phyloP scores from a whole-genome alignment of 2,797 vertebrate genomes.

The Alca torda region DNA sequence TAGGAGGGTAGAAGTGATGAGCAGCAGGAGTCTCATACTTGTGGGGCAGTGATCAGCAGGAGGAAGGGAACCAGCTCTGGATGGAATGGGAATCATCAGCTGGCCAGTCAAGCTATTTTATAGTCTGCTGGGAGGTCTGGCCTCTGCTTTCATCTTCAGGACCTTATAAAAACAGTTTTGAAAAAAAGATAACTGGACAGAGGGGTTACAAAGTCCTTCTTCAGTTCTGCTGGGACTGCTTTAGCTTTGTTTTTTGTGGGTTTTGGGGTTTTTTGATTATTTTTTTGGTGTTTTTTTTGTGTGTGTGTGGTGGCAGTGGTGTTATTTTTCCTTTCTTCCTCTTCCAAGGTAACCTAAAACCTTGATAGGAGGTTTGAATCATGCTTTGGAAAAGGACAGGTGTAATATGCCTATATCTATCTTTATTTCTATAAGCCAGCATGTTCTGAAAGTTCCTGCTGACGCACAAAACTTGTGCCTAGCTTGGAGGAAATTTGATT shows the following conservation, averaged over 20 bases:
- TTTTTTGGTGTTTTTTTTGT: not conserved
- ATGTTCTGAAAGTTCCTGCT: constrained; percentile 66
- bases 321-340: constrained; percentile 21
- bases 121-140: not conserved
- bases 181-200: not conserved
- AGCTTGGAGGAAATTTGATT: constrained; percentile 62
- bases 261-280: not conserved
- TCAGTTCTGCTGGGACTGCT: not conserved
- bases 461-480: constrained; percentile 45
- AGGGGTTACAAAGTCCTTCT: not conserved
- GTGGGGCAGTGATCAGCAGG: constrained; percentile 12
- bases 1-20: not conserved
- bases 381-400: not conserved
- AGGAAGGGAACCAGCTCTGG: not conserved
- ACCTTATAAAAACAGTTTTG: not conserved
- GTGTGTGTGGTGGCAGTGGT: not conserved
- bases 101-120: not conserved
- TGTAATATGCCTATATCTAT: constrained; percentile 49
- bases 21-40: constrained; percentile 36
- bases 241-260: not conserved
- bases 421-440: constrained; percentile 61
- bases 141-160: not conserved
- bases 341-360: constrained; percentile 42
- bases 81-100: not conserved
- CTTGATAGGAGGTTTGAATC: constrained; percentile 30